Evolutionary conservation across 2,113 vertebrate genomes (phyloP).

Genomic region (Tyto alba): DNA sequence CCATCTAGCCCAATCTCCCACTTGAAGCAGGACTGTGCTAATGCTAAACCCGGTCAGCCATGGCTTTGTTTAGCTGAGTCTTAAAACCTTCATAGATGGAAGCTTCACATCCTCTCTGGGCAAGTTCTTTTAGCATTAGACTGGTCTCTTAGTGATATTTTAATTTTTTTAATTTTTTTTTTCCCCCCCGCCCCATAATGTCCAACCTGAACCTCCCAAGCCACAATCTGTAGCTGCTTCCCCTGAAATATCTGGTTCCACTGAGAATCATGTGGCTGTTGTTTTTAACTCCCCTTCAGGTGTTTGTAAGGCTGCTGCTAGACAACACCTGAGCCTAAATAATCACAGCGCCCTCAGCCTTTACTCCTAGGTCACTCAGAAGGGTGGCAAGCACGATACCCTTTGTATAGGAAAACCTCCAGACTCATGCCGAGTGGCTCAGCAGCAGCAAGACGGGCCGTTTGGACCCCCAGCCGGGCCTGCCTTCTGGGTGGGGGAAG

Average conservation of each 20-base stretch:
- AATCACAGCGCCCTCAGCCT: not conserved
- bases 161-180: not conserved
- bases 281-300: not conserved
- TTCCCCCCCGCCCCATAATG: rapidly evolving
- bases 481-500: not conserved
- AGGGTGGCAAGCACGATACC: not conserved
- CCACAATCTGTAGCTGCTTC: not conserved
- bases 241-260: not conserved
- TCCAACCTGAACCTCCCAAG: not conserved
- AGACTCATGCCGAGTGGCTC: not conserved
- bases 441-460: not conserved
- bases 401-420: not conserved
- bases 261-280: rapidly evolving
- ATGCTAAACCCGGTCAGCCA: not conserved
- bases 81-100: not conserved
- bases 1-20: not conserved
- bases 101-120: not conserved
- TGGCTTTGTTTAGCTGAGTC: not conserved
- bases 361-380: not conserved
- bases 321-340: not conserved
- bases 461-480: not conserved
- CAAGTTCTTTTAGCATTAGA: not conserved
- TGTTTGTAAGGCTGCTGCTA: not conserved
- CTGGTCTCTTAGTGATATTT: not conserved
- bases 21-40: not conserved